Conservation (phyloP, 2,113 vertebrate species). For the Peromyscus polionotus region DNA sequence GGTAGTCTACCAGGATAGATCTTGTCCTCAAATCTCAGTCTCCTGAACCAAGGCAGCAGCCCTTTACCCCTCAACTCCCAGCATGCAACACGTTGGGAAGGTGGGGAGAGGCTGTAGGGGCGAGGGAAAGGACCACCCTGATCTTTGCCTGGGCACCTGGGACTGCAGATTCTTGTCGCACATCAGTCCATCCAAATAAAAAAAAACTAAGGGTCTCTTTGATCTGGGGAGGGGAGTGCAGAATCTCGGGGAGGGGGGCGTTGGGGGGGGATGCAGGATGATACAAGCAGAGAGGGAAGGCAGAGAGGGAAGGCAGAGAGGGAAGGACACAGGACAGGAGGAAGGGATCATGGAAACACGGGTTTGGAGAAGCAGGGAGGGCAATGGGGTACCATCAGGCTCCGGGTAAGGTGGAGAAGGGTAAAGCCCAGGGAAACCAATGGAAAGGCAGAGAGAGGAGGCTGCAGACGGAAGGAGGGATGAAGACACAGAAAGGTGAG, state of each 20-base stretch:
- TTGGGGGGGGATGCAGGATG: not conserved
- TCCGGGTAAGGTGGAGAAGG: not conserved
- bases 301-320: not conserved
- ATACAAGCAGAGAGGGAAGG: slow-evolving; percentile 22
- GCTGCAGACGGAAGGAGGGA: slow-evolving; percentile 42
- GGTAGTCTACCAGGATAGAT: slow-evolving; percentile 63
- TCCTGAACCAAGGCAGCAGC: slow-evolving; percentile 43
- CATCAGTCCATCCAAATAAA: slow-evolving; percentile 61
- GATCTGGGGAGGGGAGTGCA: not conserved
- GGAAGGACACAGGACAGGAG: slow-evolving; percentile 67
- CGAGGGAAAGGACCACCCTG: slow-evolving; percentile 55
- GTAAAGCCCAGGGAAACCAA: not conserved
- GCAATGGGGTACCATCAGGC: not conserved
- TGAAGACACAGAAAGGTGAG: slow-evolving; percentile 37
- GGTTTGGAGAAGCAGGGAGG: not conserved
- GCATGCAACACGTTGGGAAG: slow-evolving; percentile 82
- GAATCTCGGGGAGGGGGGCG: not conserved
- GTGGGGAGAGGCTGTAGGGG: slow-evolving; percentile 65
- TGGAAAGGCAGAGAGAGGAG: not conserved
- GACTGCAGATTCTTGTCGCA: slow-evolving; percentile 64
- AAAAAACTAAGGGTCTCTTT: slow-evolving; percentile 37
- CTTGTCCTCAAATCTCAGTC: slow-evolving; percentile 66
- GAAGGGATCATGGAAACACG: slow-evolving; percentile 13
- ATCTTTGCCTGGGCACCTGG: slow-evolving; percentile 36
- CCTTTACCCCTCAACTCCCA: slow-evolving; percentile 60